Evolutionary conservation across 2,888 invertebrate species (phyloP).

Genomic region (Candidula unifasciata): DNA sequence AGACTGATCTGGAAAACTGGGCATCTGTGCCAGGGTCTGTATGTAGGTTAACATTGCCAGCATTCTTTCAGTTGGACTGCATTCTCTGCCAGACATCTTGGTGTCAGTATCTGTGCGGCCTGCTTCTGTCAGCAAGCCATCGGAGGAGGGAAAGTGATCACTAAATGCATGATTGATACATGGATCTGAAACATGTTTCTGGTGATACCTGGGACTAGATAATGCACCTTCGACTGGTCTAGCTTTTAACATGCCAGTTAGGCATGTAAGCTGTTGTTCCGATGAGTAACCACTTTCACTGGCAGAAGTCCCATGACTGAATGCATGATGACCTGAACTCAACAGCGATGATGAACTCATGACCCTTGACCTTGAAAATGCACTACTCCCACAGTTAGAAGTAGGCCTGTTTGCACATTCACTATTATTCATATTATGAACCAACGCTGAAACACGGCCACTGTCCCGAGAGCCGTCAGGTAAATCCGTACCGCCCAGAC

Average conservation of each 20-base stretch:
- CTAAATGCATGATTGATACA: too few relatives aligned
- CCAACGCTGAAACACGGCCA: background rate
- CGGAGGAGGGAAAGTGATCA: too few relatives aligned
- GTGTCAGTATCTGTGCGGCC: too few relatives aligned
- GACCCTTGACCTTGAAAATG: background rate
- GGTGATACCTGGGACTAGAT: too few relatives aligned
- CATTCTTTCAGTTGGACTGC: too few relatives aligned
- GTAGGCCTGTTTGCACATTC: background rate
- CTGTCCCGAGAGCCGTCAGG: background rate
- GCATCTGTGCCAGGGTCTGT: too few relatives aligned
- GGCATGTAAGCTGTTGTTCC: background rate
- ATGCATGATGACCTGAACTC: background rate
- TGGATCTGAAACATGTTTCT: too few relatives aligned
- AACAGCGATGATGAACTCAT: background rate
- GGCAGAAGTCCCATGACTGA: background rate
- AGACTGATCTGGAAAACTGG: too few relatives aligned
- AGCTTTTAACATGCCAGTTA: background rate
- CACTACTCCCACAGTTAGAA: background rate
- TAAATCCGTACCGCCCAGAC: background rate
- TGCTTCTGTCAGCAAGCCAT: too few relatives aligned
- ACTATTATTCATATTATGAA: too few relatives aligned
- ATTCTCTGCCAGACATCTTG: too few relatives aligned
- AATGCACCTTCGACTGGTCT: background rate
- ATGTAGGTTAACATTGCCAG: too few relatives aligned
- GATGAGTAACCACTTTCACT: slow-evolving; percentile 22